Base-by-base conservation (phyloP, 2,888 invertebrate species). In the Athetis lepigone region DNA sequence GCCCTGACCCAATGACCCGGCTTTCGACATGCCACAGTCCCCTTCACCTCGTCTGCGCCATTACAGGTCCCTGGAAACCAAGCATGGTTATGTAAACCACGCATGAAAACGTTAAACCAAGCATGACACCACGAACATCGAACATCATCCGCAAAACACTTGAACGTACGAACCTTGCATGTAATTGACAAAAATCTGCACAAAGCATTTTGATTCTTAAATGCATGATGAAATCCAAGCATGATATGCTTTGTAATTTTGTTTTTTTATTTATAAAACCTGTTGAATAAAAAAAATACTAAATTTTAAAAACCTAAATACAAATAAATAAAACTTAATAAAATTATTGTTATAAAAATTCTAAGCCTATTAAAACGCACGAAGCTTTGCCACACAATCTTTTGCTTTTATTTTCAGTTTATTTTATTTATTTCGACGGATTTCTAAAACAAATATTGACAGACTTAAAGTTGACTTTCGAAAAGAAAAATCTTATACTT, bases 11-110 rank as follows among this genome's bases (percentile, higher is more conserved):
- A 88, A 96, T 96, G 96, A 95, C 95, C 95, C 95, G 96, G 96
- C 96, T 96, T 96, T 95, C 96, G 95, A 95, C 95, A 97, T 97
- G 96, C 96, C 96, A 92, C 96, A 96, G 94, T 95, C 95, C 90
- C 95, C 95, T 85, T 95, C 96, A 92, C 96, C 96, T 92, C 96
- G 96, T 94, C 97, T 97, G 94, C 97, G 97, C 92, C 97, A 97
- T 94, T 97, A 97, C 97, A 97, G 97, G 97, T 97, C 96, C 94
- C 92, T 84, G 66, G 79, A 79, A 68, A 85, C 90, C 92, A 80
- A 85, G 93, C 93, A 93, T 91, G 92, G 78, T 82, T 77, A 80
- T 79, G 64, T 78, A 74, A 64, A 70, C 80, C 79, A 74, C 63
- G 77, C 77, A 77, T 78, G 63, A 57, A 52, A 45, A 56, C 37